Evolutionary conservation across 2,888 invertebrate genomes (phyloP), one percentile per base, ranked within the genome.

Genomic region (Cheilosia variabilis): DNA sequence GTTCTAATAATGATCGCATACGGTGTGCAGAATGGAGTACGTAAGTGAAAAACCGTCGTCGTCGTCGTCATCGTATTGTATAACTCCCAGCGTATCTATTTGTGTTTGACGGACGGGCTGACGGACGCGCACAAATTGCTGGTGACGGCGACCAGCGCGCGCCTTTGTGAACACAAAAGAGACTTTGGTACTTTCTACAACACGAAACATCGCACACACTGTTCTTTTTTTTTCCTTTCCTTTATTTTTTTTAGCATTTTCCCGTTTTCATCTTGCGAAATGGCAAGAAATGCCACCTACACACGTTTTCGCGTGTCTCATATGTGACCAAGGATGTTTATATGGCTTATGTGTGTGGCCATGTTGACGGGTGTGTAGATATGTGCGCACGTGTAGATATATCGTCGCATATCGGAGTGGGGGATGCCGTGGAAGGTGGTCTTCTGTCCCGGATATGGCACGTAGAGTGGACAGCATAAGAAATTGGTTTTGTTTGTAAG

Each of bases 401-500:
- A 47, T 19, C 43, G 58, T 71, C 47, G 53, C 41, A 31, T 50
- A 31, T 27, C 27, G 27, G 7, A 6, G 27, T 6, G 27, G 71
- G 65, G 41, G 63, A 41, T 24, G 43, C 10, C 15, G 57, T n/a
- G 52, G 63, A 52, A 22, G 76, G 37, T 60, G 80, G 76, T 71
- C 72, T 72, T 68, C 66, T 52, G 76, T 86, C 62, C 81, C 52
- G 81, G 86, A 86, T 86, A 86, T 76, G 55, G 81, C 86, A 87
- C 83, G 88, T 88, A 88, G 87, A 88, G 88, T 88, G 88, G 88
- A 88, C 88, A 88, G 87, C 87, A 88, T 88, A 88, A 88, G 88
- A 88, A 88, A 88, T 88, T 88, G 88, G 88, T 88, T 88, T 87
- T 88, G 88, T 88, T 88, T 88, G 87, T 87, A 88, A 88, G 88